A percentile compares a stretch with the other conserved stretches of the same genome.
These are phyloP conservation scores for Alectoris magna DNA, from an alignment of 2,797 vertebrate species.

Conservation along the genomic window DNA sequence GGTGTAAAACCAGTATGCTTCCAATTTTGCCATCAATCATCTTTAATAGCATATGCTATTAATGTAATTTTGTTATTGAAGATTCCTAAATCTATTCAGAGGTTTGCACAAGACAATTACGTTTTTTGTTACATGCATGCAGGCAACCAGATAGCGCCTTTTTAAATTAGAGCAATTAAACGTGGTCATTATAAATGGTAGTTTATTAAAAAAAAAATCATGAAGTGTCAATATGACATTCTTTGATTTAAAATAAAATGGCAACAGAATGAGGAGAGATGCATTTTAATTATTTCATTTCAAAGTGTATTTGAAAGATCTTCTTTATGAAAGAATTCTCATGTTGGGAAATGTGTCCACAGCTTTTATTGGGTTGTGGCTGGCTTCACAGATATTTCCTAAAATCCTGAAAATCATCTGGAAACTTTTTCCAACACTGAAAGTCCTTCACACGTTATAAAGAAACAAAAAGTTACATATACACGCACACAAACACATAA, in stretches of 20 bases:
- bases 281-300: slow-evolving; percentile 65
- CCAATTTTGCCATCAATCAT: slow-evolving; percentile 85
- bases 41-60: slow-evolving; percentile 85
- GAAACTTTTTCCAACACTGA: background rate
- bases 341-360: background rate
- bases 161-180: slow-evolving; percentile 79
- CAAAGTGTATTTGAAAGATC: slow-evolving; percentile 21
- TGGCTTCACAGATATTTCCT: background rate
- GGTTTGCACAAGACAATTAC: slow-evolving; percentile 81
- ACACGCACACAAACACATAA: background rate
- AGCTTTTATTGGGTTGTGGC: background rate
- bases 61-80: slow-evolving; percentile 85
- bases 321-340: slow-evolving; percentile 2
- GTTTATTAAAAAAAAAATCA: slow-evolving; percentile 75
- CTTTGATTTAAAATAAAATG: slow-evolving; percentile 71
- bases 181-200: slow-evolving; percentile 76
- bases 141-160: slow-evolving; percentile 76
- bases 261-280: slow-evolving; percentile 46
- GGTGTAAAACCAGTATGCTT: slow-evolving; percentile 77
- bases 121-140: slow-evolving; percentile 77
- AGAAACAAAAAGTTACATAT: background rate
- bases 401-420: background rate
- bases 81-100: slow-evolving; percentile 81
- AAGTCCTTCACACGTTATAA: background rate
- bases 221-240: slow-evolving; percentile 69